phyloP scores from a whole-genome alignment of 2,113 vertebrate genomes.

The Columba janthina region DNA sequence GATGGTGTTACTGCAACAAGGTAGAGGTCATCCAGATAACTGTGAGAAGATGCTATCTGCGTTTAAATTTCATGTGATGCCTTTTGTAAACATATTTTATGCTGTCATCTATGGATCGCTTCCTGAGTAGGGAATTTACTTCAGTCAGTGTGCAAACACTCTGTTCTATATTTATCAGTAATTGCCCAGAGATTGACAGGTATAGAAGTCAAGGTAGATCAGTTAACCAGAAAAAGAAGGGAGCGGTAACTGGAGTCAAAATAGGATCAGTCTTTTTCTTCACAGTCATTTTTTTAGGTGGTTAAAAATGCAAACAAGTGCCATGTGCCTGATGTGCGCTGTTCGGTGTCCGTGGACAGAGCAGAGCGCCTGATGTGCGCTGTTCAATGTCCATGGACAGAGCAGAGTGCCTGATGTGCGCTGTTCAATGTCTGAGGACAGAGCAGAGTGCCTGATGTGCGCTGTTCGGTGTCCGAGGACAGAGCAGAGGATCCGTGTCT shows the following conservation, averaged over 20 bases:
- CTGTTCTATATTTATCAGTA: not conserved
- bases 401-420: not conserved
- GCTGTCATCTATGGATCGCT: not conserved
- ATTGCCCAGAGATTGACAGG: not conserved
- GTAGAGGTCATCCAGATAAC: not conserved
- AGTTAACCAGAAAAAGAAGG: not conserved
- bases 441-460: too few species aligned
- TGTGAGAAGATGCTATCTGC: not conserved
- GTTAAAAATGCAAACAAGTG: not conserved
- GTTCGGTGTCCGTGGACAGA: accelerated
- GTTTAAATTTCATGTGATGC: not conserved
- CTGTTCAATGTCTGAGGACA: accelerated
- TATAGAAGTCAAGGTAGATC: not conserved
- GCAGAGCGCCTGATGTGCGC: too few species aligned
- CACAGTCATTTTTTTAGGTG: not conserved
- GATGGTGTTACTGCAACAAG: not conserved
- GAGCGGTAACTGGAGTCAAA: not conserved
- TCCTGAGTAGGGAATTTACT: not conserved
- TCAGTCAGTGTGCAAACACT: not conserved
- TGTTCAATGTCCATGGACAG: not conserved
- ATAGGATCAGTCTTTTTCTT: not conserved
- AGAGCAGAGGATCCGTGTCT: not conserved
- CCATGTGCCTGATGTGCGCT: not conserved
- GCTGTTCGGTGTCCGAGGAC: accelerated
- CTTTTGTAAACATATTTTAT: not conserved